Conservation (phyloP, 2,797 vertebrate species). For the Melopsittacus undulatus region DNA sequence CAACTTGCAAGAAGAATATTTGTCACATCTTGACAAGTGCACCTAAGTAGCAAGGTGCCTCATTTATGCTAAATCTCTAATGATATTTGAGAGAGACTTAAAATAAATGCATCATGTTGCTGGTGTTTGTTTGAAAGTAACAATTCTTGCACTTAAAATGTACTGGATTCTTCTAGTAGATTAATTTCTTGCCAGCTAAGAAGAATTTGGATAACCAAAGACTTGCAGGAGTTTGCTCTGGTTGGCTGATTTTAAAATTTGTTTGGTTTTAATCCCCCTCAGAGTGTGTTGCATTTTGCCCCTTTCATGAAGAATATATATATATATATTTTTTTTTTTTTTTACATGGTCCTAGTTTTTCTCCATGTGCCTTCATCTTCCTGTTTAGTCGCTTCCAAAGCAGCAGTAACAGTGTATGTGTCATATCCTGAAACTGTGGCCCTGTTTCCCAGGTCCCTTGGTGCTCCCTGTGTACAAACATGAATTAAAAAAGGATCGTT, state of each 20-base stretch:
- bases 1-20: neutral
- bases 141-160: neutral
- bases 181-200: neutral
- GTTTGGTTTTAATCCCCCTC: neutral
- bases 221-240: neutral
- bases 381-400: neutral
- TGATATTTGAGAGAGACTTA: neutral
- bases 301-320: neutral
- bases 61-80: neutral
- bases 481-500: neutral
- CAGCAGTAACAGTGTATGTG: neutral
- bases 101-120: neutral
- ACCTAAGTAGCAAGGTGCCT: neutral
- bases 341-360: neutral
- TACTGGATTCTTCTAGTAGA: neutral
- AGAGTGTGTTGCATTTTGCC: neutral
- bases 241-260: neutral
- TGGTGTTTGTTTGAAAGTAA: neutral
- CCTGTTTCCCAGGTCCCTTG: fast-evolving
- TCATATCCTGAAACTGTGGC: neutral
- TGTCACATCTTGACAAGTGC: neutral
- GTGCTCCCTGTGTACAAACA: neutral
- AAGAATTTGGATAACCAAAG: neutral
- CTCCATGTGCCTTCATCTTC: neutral
- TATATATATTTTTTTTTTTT: neutral